Evolutionary conservation across 2,888 invertebrate genomes (phyloP).

Genomic region (Phengaris arion): DNA sequence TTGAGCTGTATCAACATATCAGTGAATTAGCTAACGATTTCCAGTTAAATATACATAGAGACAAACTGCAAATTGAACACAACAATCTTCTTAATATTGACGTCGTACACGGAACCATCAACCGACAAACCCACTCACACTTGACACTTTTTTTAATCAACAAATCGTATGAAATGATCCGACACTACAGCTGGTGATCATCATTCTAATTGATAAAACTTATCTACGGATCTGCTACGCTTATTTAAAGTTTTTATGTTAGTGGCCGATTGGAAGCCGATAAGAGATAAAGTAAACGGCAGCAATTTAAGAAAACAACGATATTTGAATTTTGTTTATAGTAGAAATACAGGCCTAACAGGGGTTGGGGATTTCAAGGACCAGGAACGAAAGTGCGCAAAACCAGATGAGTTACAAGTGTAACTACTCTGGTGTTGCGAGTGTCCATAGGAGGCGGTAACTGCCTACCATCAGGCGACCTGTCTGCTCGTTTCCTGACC

Average conservation of each 20-base stretch:
- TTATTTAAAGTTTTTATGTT: neutral
- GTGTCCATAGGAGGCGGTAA: too few species aligned
- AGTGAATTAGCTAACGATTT: neutral
- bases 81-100: neutral
- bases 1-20: neutral
- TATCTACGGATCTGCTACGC: neutral
- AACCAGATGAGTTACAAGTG: too few species aligned
- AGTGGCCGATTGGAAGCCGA: neutral
- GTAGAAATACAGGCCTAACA: too few species aligned
- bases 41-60: too few species aligned
- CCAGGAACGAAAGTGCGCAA: too few species aligned
- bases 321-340: neutral
- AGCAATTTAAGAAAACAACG: neutral
- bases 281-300: neutral
- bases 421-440: too few species aligned
- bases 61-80: too few species aligned
- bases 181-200: neutral
- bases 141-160: neutral
- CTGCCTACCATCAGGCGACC: too few species aligned
- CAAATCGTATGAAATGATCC: neutral
- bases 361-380: too few species aligned
- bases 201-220: conserved; percentile 7
- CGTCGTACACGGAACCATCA: neutral
- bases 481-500: too few species aligned
- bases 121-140: neutral